A percentile compares a stretch with the other conserved stretches of the same genome.
phyloP scores from a whole-genome alignment of 35 echinoderm and acorn worm genomes.

The Heliocidaris tuberculata region DNA sequence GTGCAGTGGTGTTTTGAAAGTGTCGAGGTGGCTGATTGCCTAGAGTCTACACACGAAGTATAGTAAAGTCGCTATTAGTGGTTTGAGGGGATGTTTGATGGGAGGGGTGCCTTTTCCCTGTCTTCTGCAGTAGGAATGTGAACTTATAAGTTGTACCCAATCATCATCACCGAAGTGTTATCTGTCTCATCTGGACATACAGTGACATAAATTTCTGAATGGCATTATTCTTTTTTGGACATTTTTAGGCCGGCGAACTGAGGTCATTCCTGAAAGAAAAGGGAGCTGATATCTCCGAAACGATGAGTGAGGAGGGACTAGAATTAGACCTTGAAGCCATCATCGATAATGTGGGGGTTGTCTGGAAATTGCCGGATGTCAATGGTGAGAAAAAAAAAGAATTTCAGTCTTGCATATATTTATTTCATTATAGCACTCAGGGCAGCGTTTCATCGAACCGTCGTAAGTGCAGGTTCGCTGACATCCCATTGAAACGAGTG shows the following conservation, averaged over 20 bases:
- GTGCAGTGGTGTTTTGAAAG: too few relatives aligned
- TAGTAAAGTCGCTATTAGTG: too few relatives aligned
- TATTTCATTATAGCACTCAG: neutral
- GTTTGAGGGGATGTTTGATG: too few relatives aligned
- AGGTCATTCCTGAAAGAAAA: slow-evolving; percentile 71
- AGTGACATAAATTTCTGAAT: neutral
- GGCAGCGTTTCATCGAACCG: too few relatives aligned
- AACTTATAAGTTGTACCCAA: too few relatives aligned
- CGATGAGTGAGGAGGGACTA: slow-evolving; percentile 61
- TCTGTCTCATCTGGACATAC: too few relatives aligned
- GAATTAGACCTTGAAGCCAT: slow-evolving; percentile 73
- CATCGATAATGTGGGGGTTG: slow-evolving; percentile 61
- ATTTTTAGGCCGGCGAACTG: slow-evolving; percentile 66
- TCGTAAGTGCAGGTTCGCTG: too few relatives aligned
- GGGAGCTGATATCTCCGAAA: slow-evolving; percentile 77
- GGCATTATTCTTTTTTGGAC: neutral
- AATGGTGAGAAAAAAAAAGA: slow-evolving; percentile 48
- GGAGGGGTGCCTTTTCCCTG: too few relatives aligned
- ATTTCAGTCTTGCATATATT: neutral
- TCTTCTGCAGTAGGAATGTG: too few relatives aligned
- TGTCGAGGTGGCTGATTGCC: too few relatives aligned
- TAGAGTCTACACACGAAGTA: too few relatives aligned
- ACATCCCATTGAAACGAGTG: neutral
- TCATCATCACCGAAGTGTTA: too few relatives aligned
- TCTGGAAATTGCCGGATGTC: slow-evolving; percentile 73